Conservation (phyloP, 2,888 invertebrate genomes). For the Conistra vaccinii region DNA sequence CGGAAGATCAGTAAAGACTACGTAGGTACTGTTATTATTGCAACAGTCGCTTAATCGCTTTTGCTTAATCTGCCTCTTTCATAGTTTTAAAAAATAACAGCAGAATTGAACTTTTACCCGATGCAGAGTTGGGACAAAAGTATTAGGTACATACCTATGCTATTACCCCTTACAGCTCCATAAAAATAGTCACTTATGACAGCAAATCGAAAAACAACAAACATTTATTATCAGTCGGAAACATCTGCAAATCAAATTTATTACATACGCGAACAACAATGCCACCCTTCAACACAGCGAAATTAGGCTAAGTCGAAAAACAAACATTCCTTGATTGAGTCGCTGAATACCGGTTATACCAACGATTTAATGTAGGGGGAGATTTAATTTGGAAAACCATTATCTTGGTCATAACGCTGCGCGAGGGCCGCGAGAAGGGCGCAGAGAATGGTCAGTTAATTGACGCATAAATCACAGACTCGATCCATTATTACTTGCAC, state of each 20-base stretch:
- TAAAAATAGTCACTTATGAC: slow-evolving; percentile 31
- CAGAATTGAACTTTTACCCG: background rate
- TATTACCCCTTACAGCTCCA: background rate
- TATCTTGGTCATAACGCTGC: slow-evolving; percentile 67
- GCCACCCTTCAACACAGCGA: slow-evolving; percentile 74
- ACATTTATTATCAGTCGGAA: slow-evolving; percentile 67
- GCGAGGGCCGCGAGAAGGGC: slow-evolving; percentile 67
- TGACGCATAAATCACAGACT: slow-evolving; percentile 86
- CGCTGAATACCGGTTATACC: slow-evolving; percentile 77
- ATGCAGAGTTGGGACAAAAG: background rate
- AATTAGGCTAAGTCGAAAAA: slow-evolving; percentile 86
- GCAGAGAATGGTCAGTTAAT: slow-evolving; percentile 88
- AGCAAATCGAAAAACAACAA: slow-evolving; percentile 78
- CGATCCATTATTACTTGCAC: slow-evolving; percentile 74
- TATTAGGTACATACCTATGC: no score
- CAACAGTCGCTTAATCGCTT: background rate
- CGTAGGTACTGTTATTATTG: background rate
- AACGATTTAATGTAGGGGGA: slow-evolving; percentile 76
- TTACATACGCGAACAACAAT: slow-evolving; percentile 70
- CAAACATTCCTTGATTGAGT: slow-evolving; percentile 87
- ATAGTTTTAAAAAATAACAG: background rate
- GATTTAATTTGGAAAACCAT: slow-evolving; percentile 85
- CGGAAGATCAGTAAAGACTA: background rate
- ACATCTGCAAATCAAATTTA: slow-evolving; percentile 83
- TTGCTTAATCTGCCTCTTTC: background rate